Evolutionary conservation across 2,888 invertebrate species (phyloP).

Genomic region (Melinopterus prodromus): DNA sequence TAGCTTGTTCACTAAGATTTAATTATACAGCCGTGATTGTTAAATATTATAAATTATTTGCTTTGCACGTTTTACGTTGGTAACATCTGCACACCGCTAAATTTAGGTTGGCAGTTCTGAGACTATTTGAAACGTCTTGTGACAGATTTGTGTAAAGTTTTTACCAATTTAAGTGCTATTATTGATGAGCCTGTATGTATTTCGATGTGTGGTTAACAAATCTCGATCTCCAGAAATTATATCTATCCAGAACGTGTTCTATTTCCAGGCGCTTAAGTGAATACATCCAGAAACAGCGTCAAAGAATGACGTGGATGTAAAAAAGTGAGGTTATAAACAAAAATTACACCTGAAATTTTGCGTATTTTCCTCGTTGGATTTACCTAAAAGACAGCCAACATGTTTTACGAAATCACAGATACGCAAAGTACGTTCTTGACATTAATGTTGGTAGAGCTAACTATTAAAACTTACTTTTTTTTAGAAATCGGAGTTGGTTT

Average conservation of each 20-base stretch:
- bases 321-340: conserved; percentile 39
- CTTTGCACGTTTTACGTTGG: no score
- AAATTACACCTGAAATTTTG: conserved; percentile 11
- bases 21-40: no score
- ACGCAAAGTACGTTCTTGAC: conserved; percentile 76
- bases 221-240: neutral
- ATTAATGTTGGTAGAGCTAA: neutral
- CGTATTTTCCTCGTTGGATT: conserved; percentile 27
- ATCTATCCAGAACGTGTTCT: neutral
- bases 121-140: neutral
- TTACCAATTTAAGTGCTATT: neutral
- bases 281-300: neutral
- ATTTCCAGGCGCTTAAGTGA: neutral
- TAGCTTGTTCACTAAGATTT: no score
- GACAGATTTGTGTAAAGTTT: neutral
- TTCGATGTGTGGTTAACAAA: neutral
- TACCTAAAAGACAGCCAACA: conserved; percentile 53
- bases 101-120: neutral
- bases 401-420: conserved; percentile 83
- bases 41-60: no score
- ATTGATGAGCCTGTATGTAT: neutral
- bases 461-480: conserved; percentile 54
- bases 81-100: neutral
- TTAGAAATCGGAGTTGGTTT: conserved; percentile 97
- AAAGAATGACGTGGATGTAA: conserved; percentile 43